Conservation (phyloP, 2,888 invertebrate genomes). For the Drosophila mulleri region DNA sequence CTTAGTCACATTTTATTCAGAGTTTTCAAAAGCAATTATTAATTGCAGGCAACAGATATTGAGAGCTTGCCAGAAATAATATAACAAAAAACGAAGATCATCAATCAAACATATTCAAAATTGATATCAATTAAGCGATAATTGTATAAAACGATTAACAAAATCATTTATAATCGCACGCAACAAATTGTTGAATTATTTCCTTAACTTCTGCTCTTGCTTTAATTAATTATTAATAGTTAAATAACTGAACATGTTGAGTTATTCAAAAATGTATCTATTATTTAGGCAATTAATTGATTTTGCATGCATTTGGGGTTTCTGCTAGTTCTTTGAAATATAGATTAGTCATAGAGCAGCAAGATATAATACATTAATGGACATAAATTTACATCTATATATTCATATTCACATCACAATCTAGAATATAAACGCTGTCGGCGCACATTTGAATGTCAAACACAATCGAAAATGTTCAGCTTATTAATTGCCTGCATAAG, state of each 20-base stretch:
- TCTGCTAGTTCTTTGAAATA: not conserved
- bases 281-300: no score
- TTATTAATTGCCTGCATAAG: constrained; percentile 4
- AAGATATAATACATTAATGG: not conserved
- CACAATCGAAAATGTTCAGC: not conserved
- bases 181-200: not conserved
- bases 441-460: not conserved
- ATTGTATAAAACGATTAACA: not conserved
- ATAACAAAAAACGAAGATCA: not conserved
- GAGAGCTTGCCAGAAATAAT: not conserved
- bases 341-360: not conserved
- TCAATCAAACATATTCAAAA: not conserved
- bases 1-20: not conserved
- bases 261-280: no score
- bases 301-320: no score
- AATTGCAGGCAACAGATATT: not conserved
- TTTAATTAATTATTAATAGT: not conserved
- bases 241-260: not conserved
- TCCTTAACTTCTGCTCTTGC: not conserved
- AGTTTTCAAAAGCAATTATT: not conserved
- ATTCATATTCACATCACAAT: not conserved
- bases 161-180: not conserved
- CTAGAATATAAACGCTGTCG: not conserved
- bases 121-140: not conserved
- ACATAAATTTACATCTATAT: not conserved